These are phyloP conservation scores for Eurytoma californica DNA, from an alignment of 2,888 invertebrate genomes.

Conservation along the genomic window DNA sequence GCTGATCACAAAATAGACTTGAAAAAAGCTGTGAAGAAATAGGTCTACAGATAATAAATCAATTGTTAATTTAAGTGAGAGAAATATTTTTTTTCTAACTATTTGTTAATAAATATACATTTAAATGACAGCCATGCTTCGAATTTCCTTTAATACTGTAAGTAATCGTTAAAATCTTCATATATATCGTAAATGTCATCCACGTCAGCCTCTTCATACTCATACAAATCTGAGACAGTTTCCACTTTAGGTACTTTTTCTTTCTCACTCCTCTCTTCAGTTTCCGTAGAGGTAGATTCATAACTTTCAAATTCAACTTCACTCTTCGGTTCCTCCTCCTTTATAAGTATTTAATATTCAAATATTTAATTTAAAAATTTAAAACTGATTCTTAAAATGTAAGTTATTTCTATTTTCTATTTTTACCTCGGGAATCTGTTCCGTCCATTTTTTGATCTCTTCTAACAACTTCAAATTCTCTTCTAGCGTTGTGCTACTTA, in stretches of 20 bases:
- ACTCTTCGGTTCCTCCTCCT: background rate
- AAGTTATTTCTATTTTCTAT: conserved; percentile 6
- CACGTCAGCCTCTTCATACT: conserved; percentile 12
- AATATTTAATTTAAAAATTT: conserved; percentile 15
- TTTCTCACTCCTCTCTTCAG: background rate
- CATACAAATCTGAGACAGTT: background rate
- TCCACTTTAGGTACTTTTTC: background rate
- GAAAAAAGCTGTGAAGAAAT: conserved; percentile 30
- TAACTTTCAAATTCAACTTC: too few species aligned
- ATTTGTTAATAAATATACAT: conserved; percentile 25
- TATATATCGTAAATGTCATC: conserved; percentile 31
- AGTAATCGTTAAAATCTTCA: conserved; percentile 29
- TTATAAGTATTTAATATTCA: background rate
- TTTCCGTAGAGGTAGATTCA: background rate
- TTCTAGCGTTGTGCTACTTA: conserved; percentile 15
- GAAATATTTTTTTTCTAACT: conserved; percentile 12
- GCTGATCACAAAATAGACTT: conserved; percentile 77
- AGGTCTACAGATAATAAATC: conserved; percentile 6
- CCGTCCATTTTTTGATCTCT: conserved; percentile 27
- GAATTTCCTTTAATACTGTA: conserved; percentile 4
- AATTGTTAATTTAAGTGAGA: conserved; percentile 24
- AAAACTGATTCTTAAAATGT: conserved; percentile 2
- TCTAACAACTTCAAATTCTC: conserved; percentile 32
- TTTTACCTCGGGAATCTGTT: background rate
- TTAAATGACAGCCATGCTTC: background rate